Evolutionary conservation across 2,888 invertebrate species (phyloP), one percentile per base, ranked within the genome.

Genomic region (Willowsia nigromaculata): DNA sequence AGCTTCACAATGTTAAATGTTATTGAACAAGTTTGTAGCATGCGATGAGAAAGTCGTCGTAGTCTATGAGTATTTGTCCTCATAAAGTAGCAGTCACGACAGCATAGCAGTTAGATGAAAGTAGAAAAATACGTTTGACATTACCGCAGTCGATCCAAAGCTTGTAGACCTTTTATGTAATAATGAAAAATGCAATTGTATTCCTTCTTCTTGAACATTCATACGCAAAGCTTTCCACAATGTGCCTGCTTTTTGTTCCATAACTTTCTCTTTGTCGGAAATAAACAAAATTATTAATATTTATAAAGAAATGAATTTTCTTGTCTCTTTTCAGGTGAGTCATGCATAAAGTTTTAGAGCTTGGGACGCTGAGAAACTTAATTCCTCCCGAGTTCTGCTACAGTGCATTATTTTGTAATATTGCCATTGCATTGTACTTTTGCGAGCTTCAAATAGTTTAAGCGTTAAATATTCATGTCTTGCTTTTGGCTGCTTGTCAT

Each of bases 311-410:
- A 85, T 27, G 59, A 59, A 76, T 43, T 74, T 76, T 85, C 37
- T 80, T 80, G 62, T 85, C 43, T 85, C 18, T 86, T 86, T 86
- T 65, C 85, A 86, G 85, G 85, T 86, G 85, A 86, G 85, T 86
- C 33, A 62, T 71, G 59, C 53, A 71, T 74, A 71, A 74, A 53
- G 11, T 62, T 76, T 76, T 76, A 27, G 59, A 37, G 59, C 47
- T 74, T 76, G 59, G 82, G 82, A 82, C 40, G 15, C 13, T 47
- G 47, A 25, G 30, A 80, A 71, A 53, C 22, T 78, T 53, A 53
- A 78, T 53, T 53, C 53, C 53, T 50, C 56, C 78, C 1, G 80
- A 22, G 50, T 53, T 43, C 43, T 74, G 71, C 71, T 74, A 13
- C 71, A 74, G 1, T 47, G 43, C 68, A 40, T 68, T 74, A 74